Base-by-base conservation (phyloP, 35 echinoderm and acorn worm genomes). In the Apostichopus californicus region DNA sequence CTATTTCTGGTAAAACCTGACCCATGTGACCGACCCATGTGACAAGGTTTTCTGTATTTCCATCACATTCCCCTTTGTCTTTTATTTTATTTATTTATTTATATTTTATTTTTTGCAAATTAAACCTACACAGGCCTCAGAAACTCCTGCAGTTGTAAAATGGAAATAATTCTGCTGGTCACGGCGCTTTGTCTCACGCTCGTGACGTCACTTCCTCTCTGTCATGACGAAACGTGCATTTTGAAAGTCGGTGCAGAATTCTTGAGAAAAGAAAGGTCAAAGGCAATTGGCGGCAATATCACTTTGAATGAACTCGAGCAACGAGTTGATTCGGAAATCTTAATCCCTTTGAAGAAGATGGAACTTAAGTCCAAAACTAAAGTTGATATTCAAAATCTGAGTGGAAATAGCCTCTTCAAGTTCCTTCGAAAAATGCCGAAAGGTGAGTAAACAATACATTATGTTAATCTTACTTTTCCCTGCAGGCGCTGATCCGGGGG, bases 351-450 rank as follows among this genome's bases (percentile, higher is more conserved):
- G 11, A 83, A 83, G 80, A 18, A 8, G 56, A 28, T 4, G 6
- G 80, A 55, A 56, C 12, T 83, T 55, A 13, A 56, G 20, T 20
- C 13, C 34, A 15, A 83, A 3, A 18, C 17, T 7, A 55, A 56
- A 18, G 8, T 83, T 83, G 20, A 75, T 75, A 18, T 7, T 14
- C 71, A 18, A 6, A 75, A 75, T 75, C 56, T 55, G 7, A 57
- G 17, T 57, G 5, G 6, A 18, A 83, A 57, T 55, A 28, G 56
- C 20, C 80, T 55, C 28, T 83, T 54, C 18, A 20, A 83, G 52
- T 55, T 83, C 80, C 55, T 83, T 14, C 46, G 53, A 17, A 56
- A 83, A 18, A 83, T 83, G 80, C 80, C 80, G 56, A 83, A 83
- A 83, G 80, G 80, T 83, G 71, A 75, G 71, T 75, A 20, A 61